Conservation (phyloP, 64 coral and sea anemone genomes). For the Hydrozoanthus tunicans region DNA sequence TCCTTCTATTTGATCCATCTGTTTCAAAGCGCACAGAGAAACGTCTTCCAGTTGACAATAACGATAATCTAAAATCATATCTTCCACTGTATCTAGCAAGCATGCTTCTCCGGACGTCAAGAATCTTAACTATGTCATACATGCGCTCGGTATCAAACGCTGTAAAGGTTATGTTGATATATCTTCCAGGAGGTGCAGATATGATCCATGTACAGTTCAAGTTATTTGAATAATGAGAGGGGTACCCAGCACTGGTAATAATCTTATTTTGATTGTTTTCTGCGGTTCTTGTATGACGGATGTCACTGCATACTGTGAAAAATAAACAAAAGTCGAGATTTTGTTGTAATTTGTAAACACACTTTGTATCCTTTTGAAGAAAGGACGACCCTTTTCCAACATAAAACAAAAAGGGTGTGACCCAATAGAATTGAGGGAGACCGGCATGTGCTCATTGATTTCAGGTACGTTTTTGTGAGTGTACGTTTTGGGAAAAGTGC, state of each 20-base stretch:
- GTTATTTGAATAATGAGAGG: background rate
- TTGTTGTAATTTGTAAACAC: no score
- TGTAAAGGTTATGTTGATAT: background rate
- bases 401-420: no score
- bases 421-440: no score
- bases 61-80: background rate
- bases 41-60: background rate
- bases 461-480: no score
- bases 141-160: background rate
- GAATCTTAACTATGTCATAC: background rate
- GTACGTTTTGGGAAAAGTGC: no score
- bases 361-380: no score
- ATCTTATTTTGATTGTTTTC: background rate
- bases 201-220: constrained; percentile 20
- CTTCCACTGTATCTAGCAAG: background rate
- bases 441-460: no score
- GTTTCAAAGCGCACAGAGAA: background rate
- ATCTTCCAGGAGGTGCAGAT: background rate
- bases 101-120: background rate
- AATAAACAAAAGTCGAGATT: no score
- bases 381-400: no score
- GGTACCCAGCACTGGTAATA: background rate
- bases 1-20: background rate
- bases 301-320: background rate
- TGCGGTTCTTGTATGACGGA: background rate